A percentile compares a stretch with the other conserved stretches of the same genome.
phyloP scores from a whole-genome alignment of 2,797 vertebrate species.

The Notamacropus eugenii region DNA sequence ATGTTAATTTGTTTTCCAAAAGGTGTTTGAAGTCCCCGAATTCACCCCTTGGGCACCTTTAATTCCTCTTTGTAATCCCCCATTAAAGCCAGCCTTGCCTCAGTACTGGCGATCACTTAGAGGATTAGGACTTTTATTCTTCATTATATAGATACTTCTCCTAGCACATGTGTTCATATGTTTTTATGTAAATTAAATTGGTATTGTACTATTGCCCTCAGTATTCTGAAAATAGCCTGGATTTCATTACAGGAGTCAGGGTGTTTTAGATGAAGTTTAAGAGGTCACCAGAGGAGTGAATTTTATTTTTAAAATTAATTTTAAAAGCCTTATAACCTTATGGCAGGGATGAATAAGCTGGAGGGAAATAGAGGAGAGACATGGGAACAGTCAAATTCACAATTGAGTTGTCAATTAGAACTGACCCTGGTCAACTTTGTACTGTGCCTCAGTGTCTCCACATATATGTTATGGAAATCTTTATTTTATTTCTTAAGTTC shows the following conservation, averaged over 20 bases:
- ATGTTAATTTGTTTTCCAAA: conserved; percentile 81
- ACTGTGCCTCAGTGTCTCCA: neutral
- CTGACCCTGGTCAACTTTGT: neutral
- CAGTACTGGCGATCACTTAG: conserved; percentile 78
- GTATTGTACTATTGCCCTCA: conserved; percentile 75
- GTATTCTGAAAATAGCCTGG: conserved; percentile 74
- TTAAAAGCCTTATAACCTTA: conserved; percentile 73
- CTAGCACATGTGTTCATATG: conserved; percentile 47
- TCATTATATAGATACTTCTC: conserved; percentile 80
- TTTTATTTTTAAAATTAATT: conserved; percentile 78
- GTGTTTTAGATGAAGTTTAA: conserved; percentile 77
- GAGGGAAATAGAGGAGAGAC: conserved; percentile 69
- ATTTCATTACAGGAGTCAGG: conserved; percentile 73
- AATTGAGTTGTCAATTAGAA: neutral
- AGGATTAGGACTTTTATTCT: conserved; percentile 80
- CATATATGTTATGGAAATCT: neutral
- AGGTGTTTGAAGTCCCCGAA: conserved; percentile 77
- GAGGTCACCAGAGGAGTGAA: conserved; percentile 77
- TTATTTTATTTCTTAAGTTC: neutral
- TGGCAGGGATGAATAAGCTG: conserved; percentile 76
- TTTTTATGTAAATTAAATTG: conserved; percentile 66
- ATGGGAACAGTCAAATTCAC: neutral
- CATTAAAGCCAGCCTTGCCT: conserved; percentile 74
- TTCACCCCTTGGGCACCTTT: conserved; percentile 68
- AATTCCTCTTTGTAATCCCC: conserved; percentile 83